A percentile compares a stretch with the other conserved stretches of the same genome.
Evolutionary conservation across 2,888 invertebrate species (phyloP).

Genomic region (Netelia melanura): DNA sequence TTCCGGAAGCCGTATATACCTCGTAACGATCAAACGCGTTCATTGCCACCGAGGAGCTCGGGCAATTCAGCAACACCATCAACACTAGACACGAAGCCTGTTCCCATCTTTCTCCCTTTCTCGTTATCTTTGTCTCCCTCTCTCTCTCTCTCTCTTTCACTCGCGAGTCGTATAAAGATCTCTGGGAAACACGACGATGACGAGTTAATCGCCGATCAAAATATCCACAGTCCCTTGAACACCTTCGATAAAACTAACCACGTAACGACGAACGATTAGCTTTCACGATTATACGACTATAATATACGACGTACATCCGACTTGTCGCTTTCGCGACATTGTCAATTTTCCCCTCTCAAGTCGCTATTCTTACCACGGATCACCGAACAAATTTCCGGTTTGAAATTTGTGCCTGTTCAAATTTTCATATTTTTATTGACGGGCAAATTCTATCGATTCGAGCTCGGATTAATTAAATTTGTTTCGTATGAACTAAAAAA

Average conservation of each 20-base stretch:
- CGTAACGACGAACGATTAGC: constrained; percentile 23
- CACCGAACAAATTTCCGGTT: too few species aligned
- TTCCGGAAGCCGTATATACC: constrained; percentile 30
- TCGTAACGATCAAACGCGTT: constrained; percentile 46
- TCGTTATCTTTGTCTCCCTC: neutral
- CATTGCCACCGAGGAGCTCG: constrained; percentile 29
- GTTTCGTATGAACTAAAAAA: too few species aligned
- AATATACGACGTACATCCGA: neutral
- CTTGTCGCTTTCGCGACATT: too few species aligned
- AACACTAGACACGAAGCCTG: neutral
- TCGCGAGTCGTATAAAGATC: neutral
- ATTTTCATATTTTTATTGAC: too few species aligned
- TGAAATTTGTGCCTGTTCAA: too few species aligned
- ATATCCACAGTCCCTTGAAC: neutral
- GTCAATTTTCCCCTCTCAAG: too few species aligned
- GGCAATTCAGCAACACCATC: constrained; percentile 3
- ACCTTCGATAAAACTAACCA: neutral
- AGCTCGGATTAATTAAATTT: too few species aligned
- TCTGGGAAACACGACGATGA: neutral
- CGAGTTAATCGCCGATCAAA: constrained; percentile 32
- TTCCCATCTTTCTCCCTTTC: neutral
- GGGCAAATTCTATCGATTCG: too few species aligned
- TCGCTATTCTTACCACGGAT: too few species aligned
- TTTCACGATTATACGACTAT: constrained; percentile 19
- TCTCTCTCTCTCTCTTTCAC: neutral